Conservation (phyloP, 2,888 invertebrate genomes). For the Trichacis sp. region DNA sequence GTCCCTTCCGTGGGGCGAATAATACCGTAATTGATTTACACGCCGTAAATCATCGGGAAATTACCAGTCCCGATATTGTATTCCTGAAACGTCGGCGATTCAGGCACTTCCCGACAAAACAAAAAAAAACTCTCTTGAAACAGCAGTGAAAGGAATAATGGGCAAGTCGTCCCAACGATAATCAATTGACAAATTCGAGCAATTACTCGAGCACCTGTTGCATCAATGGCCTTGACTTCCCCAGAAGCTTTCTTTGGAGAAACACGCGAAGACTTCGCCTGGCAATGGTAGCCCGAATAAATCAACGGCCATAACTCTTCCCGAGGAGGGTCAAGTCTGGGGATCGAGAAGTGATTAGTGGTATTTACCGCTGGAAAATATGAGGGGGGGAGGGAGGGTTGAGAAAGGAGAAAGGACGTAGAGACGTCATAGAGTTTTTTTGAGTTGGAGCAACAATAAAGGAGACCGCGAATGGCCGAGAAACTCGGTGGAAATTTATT, state of each 20-base stretch:
- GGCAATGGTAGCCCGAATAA: conserved; percentile 51
- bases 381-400: conserved; percentile 6
- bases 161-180: neutral
- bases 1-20: neutral
- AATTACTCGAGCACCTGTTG: conserved; percentile 34
- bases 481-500: conserved; percentile 42
- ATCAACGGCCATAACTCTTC: conserved; percentile 56
- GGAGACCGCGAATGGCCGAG: conserved; percentile 41
- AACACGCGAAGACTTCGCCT: conserved; percentile 29
- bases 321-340: conserved; percentile 52
- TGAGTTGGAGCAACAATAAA: conserved; percentile 49
- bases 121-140: neutral
- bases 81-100: neutral
- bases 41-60: neutral
- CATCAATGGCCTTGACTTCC: conserved; percentile 37
- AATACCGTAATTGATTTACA: neutral
- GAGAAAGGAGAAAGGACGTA: conserved; percentile 25
- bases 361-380: conserved; percentile 50
- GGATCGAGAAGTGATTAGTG: conserved; percentile 55
- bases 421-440: conserved; percentile 49
- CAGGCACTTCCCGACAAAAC: no score
- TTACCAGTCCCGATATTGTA: neutral
- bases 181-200: conserved; percentile 37
- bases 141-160: neutral
- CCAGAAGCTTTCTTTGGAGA: conserved; percentile 15